These are phyloP conservation scores for Dinoponera quadriceps DNA, from an alignment of 1,140 invertebrate genomes.

Conservation along the genomic window DNA sequence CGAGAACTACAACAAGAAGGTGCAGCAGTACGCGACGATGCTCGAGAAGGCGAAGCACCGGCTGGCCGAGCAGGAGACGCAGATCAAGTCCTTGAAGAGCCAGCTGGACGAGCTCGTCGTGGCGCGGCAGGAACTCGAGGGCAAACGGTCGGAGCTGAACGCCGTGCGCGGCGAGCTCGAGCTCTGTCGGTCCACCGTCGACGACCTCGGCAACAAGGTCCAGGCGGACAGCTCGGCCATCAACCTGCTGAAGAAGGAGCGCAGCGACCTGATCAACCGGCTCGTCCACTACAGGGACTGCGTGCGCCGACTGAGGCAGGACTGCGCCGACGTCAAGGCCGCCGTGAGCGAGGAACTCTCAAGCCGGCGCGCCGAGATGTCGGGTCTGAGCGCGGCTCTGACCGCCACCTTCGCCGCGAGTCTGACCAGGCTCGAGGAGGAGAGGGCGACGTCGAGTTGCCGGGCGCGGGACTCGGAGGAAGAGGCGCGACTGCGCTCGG, in stretches of 20 bases:
- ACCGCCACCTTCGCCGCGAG: neutral
- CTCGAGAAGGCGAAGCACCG: slow-evolving; percentile 70
- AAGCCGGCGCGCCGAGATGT: slow-evolving; percentile 31
- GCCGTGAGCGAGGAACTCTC: slow-evolving; percentile 48
- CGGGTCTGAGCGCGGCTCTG: slow-evolving; percentile 25
- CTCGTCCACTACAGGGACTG: slow-evolving; percentile 69
- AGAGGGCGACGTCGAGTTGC: slow-evolving; percentile 38
- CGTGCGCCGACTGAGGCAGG: slow-evolving; percentile 62
- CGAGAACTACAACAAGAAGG: slow-evolving; percentile 70
- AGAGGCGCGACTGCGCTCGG: slow-evolving; percentile 81
- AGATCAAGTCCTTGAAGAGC: slow-evolving; percentile 65
- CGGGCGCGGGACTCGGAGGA: slow-evolving; percentile 44
- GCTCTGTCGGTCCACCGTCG: slow-evolving; percentile 66
- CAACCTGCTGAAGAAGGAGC: slow-evolving; percentile 70
- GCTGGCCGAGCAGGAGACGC: slow-evolving; percentile 61
- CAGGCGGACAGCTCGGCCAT: slow-evolving; percentile 56
- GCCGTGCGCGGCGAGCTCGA: slow-evolving; percentile 71
- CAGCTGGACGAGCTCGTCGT: slow-evolving; percentile 61
- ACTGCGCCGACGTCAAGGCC: slow-evolving; percentile 67
- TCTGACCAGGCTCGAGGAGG: slow-evolving; percentile 55
- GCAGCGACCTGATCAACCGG: slow-evolving; percentile 69
- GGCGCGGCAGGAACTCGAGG: slow-evolving; percentile 70
- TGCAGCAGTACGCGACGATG: slow-evolving; percentile 67
- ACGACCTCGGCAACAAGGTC: slow-evolving; percentile 70
- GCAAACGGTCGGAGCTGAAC: slow-evolving; percentile 70